Percentiles rank a stretch among this genome's conserved stretches.
phyloP scores from a whole-genome alignment of 2,888 invertebrate genomes.

The Campaea margaritaria region DNA sequence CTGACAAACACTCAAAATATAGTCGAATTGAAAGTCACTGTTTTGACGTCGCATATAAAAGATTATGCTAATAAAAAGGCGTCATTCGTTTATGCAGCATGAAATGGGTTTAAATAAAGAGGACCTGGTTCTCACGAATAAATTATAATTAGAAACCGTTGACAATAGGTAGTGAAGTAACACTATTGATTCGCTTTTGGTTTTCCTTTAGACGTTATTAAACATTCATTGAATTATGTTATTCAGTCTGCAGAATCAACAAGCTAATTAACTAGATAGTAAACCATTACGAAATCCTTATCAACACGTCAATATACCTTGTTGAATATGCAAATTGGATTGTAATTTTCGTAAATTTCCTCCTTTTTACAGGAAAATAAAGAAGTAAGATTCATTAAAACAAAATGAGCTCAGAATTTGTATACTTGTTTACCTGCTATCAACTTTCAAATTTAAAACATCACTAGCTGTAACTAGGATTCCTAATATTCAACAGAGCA shows the following conservation, averaged over 20 bases:
- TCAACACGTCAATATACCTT: no score
- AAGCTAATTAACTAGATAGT: not conserved
- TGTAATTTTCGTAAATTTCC: no score
- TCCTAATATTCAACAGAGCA: slow-evolving; percentile 31
- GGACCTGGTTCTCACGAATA: slow-evolving; percentile 17
- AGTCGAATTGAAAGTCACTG: not conserved
- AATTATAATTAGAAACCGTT: slow-evolving; percentile 10
- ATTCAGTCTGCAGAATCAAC: slow-evolving; percentile 3
- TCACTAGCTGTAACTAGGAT: slow-evolving; percentile 5
- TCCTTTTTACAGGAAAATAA: no score
- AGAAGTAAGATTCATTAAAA: not conserved
- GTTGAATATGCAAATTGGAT: no score
- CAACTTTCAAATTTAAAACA: not conserved
- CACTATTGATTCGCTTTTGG: slow-evolving; percentile 24
- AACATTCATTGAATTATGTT: not conserved
- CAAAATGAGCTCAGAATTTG: slow-evolving; percentile 2
- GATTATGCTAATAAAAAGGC: not conserved
- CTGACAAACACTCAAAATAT: no score
- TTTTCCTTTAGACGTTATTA: slow-evolving; percentile 29
- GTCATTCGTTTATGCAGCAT: not conserved
- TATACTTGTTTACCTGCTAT: not conserved
- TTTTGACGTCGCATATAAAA: no score
- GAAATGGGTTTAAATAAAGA: not conserved
- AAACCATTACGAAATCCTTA: no score
- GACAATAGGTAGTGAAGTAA: slow-evolving; percentile 16